A percentile compares a stretch with the other conserved stretches of the same genome.
These are phyloP conservation scores for Caenorhabditis imperialis DNA, from an alignment of 2,888 invertebrate genomes.

Conservation along the genomic window DNA sequence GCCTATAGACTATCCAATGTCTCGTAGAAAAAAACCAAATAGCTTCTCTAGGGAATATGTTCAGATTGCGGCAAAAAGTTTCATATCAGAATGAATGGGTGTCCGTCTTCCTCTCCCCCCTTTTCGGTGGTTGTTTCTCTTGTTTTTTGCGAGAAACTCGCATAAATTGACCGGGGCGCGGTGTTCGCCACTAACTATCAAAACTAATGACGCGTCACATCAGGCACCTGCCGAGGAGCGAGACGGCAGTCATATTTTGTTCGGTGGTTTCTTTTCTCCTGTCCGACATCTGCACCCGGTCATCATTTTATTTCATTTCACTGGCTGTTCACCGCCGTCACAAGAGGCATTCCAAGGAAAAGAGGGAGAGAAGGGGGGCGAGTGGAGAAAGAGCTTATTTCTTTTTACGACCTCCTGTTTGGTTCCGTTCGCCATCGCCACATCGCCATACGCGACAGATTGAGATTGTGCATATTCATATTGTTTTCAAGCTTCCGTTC, in stretches of 20 bases:
- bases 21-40: too few species aligned
- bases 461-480: neutral
- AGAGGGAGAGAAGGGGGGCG: too few species aligned
- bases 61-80: too few species aligned
- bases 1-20: too few species aligned
- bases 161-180: slow-evolving; percentile 1
- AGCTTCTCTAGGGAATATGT: too few species aligned
- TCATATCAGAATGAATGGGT: too few species aligned
- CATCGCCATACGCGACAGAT: too few species aligned
- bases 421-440: slow-evolving; percentile 4
- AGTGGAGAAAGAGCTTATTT: too few species aligned
- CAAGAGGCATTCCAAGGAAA: slow-evolving; percentile 18
- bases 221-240: slow-evolving; percentile 31
- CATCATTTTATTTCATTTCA: slow-evolving; percentile 48
- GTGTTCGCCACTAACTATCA: slow-evolving; percentile 20
- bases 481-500: neutral
- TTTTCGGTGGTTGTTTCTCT: slow-evolving; percentile 1
- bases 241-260: slow-evolving; percentile 24
- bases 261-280: slow-evolving; percentile 10
- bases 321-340: slow-evolving; percentile 38
- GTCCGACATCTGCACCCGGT: slow-evolving; percentile 48
- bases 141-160: neutral
- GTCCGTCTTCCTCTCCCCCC: slow-evolving; percentile 1
- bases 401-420: neutral
- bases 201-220: slow-evolving; percentile 39